Percentiles rank a stretch among this genome's conserved stretches.
Evolutionary conservation across 2,797 vertebrate genomes (phyloP).

Genomic region (Iguana delicatissima): DNA sequence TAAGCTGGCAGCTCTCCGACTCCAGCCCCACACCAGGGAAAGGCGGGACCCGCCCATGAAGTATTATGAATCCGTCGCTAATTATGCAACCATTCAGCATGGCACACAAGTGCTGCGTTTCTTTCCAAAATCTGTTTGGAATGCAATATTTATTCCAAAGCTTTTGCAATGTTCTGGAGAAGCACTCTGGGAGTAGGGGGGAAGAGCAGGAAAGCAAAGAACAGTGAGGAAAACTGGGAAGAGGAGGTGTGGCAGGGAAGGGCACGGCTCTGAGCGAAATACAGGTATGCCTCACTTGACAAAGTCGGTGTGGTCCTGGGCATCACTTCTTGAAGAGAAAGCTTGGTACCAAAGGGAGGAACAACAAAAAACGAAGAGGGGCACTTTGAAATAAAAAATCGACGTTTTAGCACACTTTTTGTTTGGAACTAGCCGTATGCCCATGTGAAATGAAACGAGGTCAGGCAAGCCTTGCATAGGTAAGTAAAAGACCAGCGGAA

Average conservation of each 20-base stretch:
- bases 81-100: background rate
- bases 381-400: too few species aligned
- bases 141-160: too few species aligned
- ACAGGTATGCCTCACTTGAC: too few species aligned
- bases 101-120: background rate
- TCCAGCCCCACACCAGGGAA: background rate
- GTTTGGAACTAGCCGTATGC: too few species aligned
- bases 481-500: too few species aligned
- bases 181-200: background rate
- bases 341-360: too few species aligned
- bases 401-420: too few species aligned
- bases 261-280: background rate
- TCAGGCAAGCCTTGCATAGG: too few species aligned
- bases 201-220: background rate
- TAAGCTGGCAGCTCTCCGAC: background rate
- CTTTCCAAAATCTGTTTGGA: background rate
- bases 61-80: background rate
- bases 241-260: background rate
- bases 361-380: too few species aligned
- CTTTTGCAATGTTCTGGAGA: background rate
- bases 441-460: too few species aligned
- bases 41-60: background rate
- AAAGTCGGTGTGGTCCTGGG: too few species aligned
- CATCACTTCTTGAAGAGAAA: too few species aligned
- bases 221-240: background rate